These are phyloP conservation scores for Takifugu flavidus DNA, from an alignment of 2,113 vertebrate species.

Conservation along the genomic window DNA sequence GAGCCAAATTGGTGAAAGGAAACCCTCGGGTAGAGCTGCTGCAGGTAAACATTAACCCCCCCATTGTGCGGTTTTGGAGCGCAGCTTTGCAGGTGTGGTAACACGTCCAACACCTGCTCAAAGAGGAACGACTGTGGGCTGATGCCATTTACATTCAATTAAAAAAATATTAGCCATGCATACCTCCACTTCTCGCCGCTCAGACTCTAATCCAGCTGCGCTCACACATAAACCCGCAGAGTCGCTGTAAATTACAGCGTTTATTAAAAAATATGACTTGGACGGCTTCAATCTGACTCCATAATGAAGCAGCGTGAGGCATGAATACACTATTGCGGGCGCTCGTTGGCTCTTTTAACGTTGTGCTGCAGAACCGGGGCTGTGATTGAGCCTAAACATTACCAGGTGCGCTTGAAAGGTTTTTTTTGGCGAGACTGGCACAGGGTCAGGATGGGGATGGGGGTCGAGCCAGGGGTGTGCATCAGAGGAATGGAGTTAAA, in stretches of 20 bases:
- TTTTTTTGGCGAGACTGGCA: conserved; percentile 65
- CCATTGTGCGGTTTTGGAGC: conserved; percentile 17
- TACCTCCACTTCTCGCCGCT: too few species aligned
- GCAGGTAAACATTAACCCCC: conserved; percentile 23
- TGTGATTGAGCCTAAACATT: conserved; percentile 72
- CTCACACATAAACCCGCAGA: too few species aligned
- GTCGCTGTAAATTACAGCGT: too few species aligned
- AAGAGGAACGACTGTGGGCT: conserved; percentile 29
- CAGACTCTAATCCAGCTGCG: too few species aligned
- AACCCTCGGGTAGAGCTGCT: conserved; percentile 48
- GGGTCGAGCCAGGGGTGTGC: conserved; percentile 16
- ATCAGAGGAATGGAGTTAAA: conserved; percentile 47
- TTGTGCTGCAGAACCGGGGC: conserved; percentile 5
- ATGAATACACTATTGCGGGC: too few species aligned
- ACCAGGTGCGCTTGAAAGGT: conserved; percentile 71
- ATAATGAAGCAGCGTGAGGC: too few species aligned
- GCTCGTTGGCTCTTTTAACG: too few species aligned
- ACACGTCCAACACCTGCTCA: conserved; percentile 15
- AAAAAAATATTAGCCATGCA: too few species aligned
- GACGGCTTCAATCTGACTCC: too few species aligned
- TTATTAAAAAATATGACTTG: too few species aligned
- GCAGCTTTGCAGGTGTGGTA: conserved; percentile 46
- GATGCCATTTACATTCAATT: conserved; percentile 1
- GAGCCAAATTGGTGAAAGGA: conserved; percentile 49
- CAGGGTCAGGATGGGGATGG: conserved; percentile 41